These are phyloP conservation scores for Drosophila novamexicana DNA, from an alignment of 1,140 invertebrate species.

Conservation along the genomic window DNA sequence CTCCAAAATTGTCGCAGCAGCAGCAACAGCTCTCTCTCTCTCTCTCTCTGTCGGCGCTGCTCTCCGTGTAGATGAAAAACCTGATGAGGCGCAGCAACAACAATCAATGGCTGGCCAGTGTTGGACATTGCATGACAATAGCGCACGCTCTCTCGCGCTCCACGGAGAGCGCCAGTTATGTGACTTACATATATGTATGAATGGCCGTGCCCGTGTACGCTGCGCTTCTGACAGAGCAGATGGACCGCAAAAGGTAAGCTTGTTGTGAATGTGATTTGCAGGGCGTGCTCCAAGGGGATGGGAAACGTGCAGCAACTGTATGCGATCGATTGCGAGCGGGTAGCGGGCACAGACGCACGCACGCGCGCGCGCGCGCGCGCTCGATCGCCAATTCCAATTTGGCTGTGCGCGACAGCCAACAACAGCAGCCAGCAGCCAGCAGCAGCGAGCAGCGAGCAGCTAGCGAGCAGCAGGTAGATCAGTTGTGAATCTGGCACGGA, in stretches of 20 bases:
- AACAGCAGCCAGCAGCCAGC: slow-evolving; percentile 41
- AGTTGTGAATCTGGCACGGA: slow-evolving; percentile 79
- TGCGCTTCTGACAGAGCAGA: slow-evolving; percentile 59
- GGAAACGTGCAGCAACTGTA: background rate
- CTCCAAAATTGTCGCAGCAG: slow-evolving; percentile 44
- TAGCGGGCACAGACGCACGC: background rate
- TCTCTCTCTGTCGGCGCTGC: background rate
- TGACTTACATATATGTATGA: slow-evolving; percentile 45
- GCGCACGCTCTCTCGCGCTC: slow-evolving; percentile 3
- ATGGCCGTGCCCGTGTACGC: slow-evolving; percentile 32
- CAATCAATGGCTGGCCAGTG: slow-evolving; percentile 27
- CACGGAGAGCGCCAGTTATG: slow-evolving; percentile 9
- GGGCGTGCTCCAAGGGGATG: background rate
- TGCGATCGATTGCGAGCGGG: background rate
- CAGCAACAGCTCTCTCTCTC: slow-evolving; percentile 1
- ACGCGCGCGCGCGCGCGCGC: slow-evolving; percentile 11
- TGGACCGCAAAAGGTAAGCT: slow-evolving; percentile 63
- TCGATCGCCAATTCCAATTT: slow-evolving; percentile 65
- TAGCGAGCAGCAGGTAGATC: slow-evolving; percentile 71
- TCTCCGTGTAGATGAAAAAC: slow-evolving; percentile 15
- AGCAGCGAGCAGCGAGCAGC: slow-evolving; percentile 53
- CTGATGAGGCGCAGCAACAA: slow-evolving; percentile 28
- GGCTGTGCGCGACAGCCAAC: slow-evolving; percentile 39
- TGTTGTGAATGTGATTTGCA: slow-evolving; percentile 50
- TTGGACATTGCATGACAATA: slow-evolving; percentile 32